These are phyloP conservation scores for Sebastes alutus DNA, from an alignment of 2,797 vertebrate species.

Conservation along the genomic window DNA sequence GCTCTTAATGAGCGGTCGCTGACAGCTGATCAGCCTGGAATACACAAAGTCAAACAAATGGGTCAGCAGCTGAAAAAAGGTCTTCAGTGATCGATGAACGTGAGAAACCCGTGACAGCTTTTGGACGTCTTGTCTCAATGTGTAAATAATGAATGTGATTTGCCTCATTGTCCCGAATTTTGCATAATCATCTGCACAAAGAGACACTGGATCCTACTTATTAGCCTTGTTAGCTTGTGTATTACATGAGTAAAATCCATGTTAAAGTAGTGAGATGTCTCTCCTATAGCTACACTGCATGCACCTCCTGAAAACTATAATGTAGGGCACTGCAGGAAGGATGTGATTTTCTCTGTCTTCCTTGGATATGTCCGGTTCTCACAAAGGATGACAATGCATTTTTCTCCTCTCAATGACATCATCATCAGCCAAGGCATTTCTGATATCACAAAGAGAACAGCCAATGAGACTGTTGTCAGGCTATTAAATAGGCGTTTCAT, in stretches of 20 bases:
- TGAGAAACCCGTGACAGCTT: neutral
- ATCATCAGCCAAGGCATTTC: neutral
- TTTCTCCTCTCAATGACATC: neutral
- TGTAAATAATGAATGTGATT: neutral
- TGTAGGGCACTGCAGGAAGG: neutral
- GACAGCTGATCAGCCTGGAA: constrained; percentile 51
- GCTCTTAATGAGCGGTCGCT: constrained; percentile 25
- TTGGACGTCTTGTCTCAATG: neutral
- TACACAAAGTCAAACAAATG: constrained; percentile 59
- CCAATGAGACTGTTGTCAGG: too few species aligned
- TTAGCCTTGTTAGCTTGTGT: neutral
- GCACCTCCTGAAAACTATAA: neutral
- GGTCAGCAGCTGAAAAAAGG: neutral
- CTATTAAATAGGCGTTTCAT: too few species aligned
- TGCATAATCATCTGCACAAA: neutral
- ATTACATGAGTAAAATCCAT: neutral
- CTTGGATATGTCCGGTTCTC: neutral
- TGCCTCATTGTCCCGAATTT: neutral
- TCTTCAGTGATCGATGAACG: neutral
- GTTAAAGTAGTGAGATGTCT: neutral
- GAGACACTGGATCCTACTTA: neutral
- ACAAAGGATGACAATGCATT: neutral
- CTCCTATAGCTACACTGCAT: neutral
- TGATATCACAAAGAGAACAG: neutral
- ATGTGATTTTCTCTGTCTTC: neutral